Conservation (phyloP, 2,888 invertebrate genomes). For the Hesperia comma region DNA sequence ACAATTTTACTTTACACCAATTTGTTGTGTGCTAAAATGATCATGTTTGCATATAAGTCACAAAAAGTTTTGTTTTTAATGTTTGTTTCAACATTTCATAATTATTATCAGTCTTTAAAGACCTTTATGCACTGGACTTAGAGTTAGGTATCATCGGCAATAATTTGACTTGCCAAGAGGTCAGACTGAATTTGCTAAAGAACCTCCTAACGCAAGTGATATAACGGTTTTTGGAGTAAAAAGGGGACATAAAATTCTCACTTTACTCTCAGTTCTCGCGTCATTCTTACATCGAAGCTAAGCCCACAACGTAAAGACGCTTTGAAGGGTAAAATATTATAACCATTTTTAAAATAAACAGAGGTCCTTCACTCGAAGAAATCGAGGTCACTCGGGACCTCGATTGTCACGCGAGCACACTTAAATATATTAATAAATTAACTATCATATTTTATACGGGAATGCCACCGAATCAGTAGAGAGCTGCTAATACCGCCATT, state of each 20-base stretch:
- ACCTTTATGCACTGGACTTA: no score
- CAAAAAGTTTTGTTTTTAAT: no score
- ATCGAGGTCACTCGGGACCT: conserved; percentile 50
- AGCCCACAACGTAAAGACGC: conserved; percentile 7
- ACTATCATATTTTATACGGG: conserved; percentile 65
- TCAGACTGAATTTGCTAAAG: no score
- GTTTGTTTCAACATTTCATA: no score
- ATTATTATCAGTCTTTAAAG: no score
- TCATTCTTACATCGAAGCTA: conserved; percentile 15
- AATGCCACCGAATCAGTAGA: conserved; percentile 39
- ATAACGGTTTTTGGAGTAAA: conserved; percentile 13
- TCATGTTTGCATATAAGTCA: no score
- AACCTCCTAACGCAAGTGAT: neutral
- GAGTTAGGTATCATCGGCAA: no score
- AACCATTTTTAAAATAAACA: conserved; percentile 41
- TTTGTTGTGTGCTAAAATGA: no score
- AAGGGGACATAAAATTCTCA: conserved; percentile 11
- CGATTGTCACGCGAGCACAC: conserved; percentile 47
- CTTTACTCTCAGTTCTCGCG: conserved; percentile 9
- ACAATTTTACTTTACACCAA: neutral
- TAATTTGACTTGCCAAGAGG: no score
- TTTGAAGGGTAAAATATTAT: conserved; percentile 23
- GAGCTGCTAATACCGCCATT: conserved; percentile 57
- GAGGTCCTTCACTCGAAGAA: conserved; percentile 55
- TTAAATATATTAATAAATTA: conserved; percentile 52